phyloP scores from a whole-genome alignment of 2,113 vertebrate species.

The Caranx ignobilis region DNA sequence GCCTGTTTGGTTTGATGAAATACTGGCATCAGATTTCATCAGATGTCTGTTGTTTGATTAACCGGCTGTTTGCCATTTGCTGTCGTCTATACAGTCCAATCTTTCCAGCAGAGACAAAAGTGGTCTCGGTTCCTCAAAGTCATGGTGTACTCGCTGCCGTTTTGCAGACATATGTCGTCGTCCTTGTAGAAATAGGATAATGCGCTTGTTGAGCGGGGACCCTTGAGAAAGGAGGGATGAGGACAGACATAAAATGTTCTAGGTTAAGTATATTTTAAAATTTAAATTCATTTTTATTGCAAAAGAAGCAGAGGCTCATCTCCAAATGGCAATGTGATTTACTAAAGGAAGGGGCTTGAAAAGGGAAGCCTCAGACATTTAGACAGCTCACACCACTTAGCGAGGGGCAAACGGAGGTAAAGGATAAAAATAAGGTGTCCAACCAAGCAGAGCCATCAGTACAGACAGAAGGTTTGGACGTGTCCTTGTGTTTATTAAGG shows the following conservation, averaged over 20 bases:
- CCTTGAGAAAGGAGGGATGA: conserved; percentile 11
- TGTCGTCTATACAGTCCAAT: neutral
- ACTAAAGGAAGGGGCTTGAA: neutral
- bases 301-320: neutral
- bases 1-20: neutral
- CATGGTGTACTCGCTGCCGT: neutral
- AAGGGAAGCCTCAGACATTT: conserved; percentile 13
- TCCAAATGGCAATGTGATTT: conserved; percentile 27
- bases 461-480: neutral
- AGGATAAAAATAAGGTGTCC: conserved; percentile 3
- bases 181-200: conserved; percentile 25
- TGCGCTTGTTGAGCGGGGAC: conserved; percentile 10
- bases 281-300: conserved; percentile 45
- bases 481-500: conserved; percentile 3
- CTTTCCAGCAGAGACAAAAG: neutral
- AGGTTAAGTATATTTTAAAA: conserved; percentile 48
- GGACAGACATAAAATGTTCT: conserved; percentile 23
- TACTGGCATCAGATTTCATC: neutral
- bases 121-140: conserved; percentile 2
- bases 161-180: conserved; percentile 4
- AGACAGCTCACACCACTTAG: conserved; percentile 8
- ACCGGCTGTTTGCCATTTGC: neutral
- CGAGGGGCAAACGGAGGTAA: conserved; percentile 3
- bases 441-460: conserved; percentile 1
- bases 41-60: neutral